Conservation (phyloP, 2,888 invertebrate genomes). For the Phortica okadai region DNA sequence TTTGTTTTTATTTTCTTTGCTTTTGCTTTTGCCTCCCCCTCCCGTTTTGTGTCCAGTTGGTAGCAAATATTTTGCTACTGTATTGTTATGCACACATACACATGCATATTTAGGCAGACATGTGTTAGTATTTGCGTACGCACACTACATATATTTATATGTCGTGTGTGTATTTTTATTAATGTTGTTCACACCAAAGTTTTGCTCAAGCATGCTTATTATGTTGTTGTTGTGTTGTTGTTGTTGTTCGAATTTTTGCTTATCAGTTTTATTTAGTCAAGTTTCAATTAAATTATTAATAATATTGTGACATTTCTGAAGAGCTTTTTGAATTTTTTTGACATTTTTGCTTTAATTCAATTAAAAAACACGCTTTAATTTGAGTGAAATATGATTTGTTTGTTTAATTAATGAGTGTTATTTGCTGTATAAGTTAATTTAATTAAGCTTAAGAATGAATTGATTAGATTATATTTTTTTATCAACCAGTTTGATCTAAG, state of each 20-base stretch:
- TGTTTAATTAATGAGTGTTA: neutral
- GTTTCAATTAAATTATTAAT: slow-evolving; percentile 26
- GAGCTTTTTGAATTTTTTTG: neutral
- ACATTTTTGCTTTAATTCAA: neutral
- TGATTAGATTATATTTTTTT: no score
- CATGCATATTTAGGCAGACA: neutral
- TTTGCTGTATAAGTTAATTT: neutral
- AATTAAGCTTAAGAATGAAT: no score
- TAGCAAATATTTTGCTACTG: slow-evolving; percentile 25
- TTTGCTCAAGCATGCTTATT: slow-evolving; percentile 41
- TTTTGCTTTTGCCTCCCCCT: slow-evolving; percentile 8
- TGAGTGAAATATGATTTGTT: neutral
- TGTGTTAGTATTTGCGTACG: no score
- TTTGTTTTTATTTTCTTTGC: no score
- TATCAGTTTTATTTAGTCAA: slow-evolving; percentile 53
- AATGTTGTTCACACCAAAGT: slow-evolving; percentile 55
- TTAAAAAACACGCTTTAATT: neutral
- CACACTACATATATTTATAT: no score
- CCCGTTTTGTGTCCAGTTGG: neutral
- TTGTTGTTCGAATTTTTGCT: slow-evolving; percentile 65
- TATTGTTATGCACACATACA: neutral
- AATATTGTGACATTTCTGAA: slow-evolving; percentile 31
- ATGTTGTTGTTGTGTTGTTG: slow-evolving; percentile 68
- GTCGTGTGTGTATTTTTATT: neutral
- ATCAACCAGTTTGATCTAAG: no score